These are phyloP conservation scores for Branchinecta sandiegonensis DNA, from an alignment of 2,888 invertebrate species.

Conservation along the genomic window DNA sequence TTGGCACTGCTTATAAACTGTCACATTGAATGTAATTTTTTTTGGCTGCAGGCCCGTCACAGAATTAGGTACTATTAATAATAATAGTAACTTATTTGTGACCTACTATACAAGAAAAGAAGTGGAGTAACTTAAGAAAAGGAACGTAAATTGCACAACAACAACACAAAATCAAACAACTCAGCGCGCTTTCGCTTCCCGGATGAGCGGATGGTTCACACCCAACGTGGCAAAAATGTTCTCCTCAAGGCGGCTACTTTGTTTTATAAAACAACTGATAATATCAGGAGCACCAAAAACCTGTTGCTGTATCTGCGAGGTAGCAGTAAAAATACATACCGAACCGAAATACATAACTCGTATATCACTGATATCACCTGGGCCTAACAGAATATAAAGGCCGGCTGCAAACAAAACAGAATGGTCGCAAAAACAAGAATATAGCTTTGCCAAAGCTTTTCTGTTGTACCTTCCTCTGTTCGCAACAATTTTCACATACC, in stretches of 20 bases:
- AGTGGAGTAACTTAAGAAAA: too few species aligned
- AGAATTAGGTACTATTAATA: too few species aligned
- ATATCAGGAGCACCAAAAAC: slow-evolving; percentile 4
- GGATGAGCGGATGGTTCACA: not conserved
- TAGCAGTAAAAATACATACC: not conserved
- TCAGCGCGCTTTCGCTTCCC: not conserved
- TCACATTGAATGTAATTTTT: not conserved
- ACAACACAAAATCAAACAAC: not conserved
- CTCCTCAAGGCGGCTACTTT: not conserved
- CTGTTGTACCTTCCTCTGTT: not conserved
- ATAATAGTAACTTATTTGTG: too few species aligned
- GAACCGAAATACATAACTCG: slow-evolving; percentile 2
- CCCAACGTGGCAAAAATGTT: not conserved
- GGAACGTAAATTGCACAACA: too few species aligned
- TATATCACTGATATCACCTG: not conserved
- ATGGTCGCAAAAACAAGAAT: not conserved
- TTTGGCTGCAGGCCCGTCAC: not conserved
- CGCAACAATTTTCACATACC: too few species aligned
- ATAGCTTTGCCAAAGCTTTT: slow-evolving; percentile 7
- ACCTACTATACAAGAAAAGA: not conserved
- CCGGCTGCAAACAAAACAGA: not conserved
- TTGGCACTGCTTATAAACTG: not conserved
- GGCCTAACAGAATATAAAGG: not conserved
- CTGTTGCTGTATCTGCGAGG: not conserved
- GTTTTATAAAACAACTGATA: not conserved